These are phyloP conservation scores for Drosophila falleni DNA, from an alignment of 2,888 invertebrate species.

Conservation along the genomic window DNA sequence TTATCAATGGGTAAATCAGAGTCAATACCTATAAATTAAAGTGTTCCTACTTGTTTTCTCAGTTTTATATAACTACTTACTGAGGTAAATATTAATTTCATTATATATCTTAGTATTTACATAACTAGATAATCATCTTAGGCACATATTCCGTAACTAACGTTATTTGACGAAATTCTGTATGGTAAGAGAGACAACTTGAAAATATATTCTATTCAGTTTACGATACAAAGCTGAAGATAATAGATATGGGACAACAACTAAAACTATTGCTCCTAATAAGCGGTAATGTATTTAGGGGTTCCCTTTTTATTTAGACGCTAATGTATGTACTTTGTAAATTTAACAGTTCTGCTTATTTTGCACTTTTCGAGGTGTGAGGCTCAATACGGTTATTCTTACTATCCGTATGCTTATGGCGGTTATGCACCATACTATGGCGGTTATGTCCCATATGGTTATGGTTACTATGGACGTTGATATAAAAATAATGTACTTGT, in stretches of 20 bases:
- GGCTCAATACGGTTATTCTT: background rate
- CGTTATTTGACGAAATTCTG: background rate
- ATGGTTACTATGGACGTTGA: too few relatives aligned
- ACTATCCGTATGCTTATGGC: too few relatives aligned
- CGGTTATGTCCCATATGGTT: too few relatives aligned
- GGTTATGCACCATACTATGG: too few relatives aligned
- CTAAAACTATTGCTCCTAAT: conserved; percentile 3
- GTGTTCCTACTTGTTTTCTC: too few relatives aligned
- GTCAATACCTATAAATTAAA: too few relatives aligned
- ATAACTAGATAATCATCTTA: conserved; percentile 8
- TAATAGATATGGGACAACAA: background rate
- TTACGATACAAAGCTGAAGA: background rate
- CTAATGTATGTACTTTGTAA: background rate
- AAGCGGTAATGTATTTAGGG: background rate
- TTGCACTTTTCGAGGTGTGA: background rate
- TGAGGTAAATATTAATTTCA: background rate
- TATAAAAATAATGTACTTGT: too few relatives aligned
- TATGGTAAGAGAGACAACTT: background rate
- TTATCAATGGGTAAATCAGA: too few relatives aligned
- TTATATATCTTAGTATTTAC: background rate
- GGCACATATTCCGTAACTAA: background rate
- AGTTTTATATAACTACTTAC: too few relatives aligned
- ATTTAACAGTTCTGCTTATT: conserved; percentile 8
- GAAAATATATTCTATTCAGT: background rate
- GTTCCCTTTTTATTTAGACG: background rate